These are phyloP conservation scores for Bombus waltoni DNA, from an alignment of 1,140 invertebrate genomes.

Conservation along the genomic window DNA sequence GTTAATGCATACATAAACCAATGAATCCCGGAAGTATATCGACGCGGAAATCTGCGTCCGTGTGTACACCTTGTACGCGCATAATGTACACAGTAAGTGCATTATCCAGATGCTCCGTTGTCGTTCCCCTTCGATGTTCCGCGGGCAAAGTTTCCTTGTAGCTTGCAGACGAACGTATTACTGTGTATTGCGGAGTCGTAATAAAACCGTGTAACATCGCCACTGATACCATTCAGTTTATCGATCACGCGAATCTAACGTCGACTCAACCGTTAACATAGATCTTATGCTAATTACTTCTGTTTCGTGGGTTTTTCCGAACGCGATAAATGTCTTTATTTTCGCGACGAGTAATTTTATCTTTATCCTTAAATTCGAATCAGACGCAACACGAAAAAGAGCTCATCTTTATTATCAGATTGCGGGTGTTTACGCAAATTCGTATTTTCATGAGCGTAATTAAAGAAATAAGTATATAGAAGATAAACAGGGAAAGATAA, in stretches of 20 bases:
- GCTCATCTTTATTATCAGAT: not conserved
- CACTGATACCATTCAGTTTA: not conserved
- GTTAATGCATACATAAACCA: conserved; percentile 3
- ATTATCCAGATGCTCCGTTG: conserved; percentile 38
- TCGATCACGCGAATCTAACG: not conserved
- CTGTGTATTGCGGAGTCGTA: conserved; percentile 15
- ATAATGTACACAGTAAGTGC: conserved; percentile 44
- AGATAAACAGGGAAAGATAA: not conserved
- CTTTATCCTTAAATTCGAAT: no score
- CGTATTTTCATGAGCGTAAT: not conserved
- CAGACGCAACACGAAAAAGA: no score
- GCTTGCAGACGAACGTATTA: conserved; percentile 21
- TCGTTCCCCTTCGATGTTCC: conserved; percentile 23
- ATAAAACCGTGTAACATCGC: not conserved
- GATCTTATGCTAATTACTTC: not conserved
- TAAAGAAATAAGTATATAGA: no score
- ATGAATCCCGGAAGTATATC: conserved; percentile 21
- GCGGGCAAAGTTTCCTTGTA: conserved; percentile 31
- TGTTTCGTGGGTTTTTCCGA: not conserved
- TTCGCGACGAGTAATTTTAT: no score
- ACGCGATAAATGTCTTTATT: not conserved
- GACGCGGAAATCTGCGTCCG: conserved; percentile 13
- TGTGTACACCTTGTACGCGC: not conserved
- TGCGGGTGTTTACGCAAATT: not conserved
- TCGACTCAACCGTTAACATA: not conserved